Conservation (phyloP, 1,140 invertebrate genomes). For the Globodera rostochiensis region DNA sequence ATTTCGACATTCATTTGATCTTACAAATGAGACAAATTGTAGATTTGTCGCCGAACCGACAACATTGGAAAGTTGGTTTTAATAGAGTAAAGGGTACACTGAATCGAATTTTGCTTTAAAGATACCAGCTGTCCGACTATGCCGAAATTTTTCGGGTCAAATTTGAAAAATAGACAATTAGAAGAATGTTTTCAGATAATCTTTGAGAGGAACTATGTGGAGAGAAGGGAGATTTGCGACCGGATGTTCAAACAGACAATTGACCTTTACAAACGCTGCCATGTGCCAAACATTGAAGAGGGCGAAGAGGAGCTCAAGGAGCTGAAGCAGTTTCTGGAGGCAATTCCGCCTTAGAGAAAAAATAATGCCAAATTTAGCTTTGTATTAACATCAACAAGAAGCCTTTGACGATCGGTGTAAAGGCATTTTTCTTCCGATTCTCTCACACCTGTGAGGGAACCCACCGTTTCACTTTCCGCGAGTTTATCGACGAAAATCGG, state of each 20-base stretch:
- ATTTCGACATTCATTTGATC: background rate
- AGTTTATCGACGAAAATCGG: slow-evolving; percentile 30
- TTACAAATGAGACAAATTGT: slow-evolving; percentile 2
- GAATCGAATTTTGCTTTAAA: background rate
- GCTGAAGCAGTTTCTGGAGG: slow-evolving; percentile 30
- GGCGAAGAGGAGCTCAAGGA: slow-evolving; percentile 15
- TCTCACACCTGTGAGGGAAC: slow-evolving; percentile 22
- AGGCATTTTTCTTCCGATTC: slow-evolving; percentile 23
- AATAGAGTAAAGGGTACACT: background rate
- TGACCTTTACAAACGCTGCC: slow-evolving; percentile 61
- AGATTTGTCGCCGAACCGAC: slow-evolving; percentile 57
- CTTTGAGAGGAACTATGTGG: slow-evolving; percentile 46
- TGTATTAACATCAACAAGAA: slow-evolving; percentile 19
- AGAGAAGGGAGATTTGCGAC: slow-evolving; percentile 54
- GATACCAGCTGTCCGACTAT: slow-evolving; percentile 44
- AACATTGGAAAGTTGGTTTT: slow-evolving; percentile 46
- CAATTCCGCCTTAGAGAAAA: slow-evolving; percentile 7
- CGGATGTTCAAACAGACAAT: slow-evolving; percentile 40
- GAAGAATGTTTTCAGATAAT: slow-evolving; percentile 17
- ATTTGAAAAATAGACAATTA: slow-evolving; percentile 2
- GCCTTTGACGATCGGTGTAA: slow-evolving; percentile 3
- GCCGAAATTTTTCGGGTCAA: slow-evolving; percentile 56
- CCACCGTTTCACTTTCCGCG: slow-evolving; percentile 27
- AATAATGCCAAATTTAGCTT: background rate
- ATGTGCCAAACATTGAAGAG: slow-evolving; percentile 48